Conservation (phyloP, 2,113 vertebrate genomes). For the Spermophilus dauricus region DNA sequence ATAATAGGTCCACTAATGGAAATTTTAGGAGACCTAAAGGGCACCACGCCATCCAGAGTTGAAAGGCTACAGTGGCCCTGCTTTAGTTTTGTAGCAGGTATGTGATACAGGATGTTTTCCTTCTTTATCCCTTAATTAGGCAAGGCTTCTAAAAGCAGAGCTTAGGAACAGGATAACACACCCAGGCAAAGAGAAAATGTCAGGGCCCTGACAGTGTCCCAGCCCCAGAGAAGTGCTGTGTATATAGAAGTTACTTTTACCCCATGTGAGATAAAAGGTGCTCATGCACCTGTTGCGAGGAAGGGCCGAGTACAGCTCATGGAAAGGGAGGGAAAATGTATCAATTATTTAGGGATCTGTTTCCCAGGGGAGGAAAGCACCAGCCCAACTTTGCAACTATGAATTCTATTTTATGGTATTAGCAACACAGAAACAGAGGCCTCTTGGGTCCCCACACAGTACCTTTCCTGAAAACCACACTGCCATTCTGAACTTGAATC, state of each 20-base stretch:
- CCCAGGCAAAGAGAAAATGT: background rate
- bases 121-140: background rate
- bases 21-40: background rate
- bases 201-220: background rate
- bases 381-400: background rate
- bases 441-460: background rate
- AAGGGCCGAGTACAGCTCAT: background rate
- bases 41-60: background rate
- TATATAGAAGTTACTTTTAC: background rate
- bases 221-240: background rate
- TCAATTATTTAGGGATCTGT: background rate
- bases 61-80: accelerated
- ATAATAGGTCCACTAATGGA: background rate
- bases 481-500: background rate
- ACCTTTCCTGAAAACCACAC: background rate
- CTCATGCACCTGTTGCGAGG: accelerated
- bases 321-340: background rate
- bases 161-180: background rate
- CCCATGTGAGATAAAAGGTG: no score
- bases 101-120: background rate
- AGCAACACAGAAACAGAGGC: background rate
- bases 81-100: accelerated
- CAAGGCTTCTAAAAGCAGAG: background rate
- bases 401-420: background rate
- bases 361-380: background rate